A percentile compares a stretch with the other conserved stretches of the same genome.
Evolutionary conservation across 2,113 vertebrate species (phyloP).

Genomic region (Anser cygnoides): DNA sequence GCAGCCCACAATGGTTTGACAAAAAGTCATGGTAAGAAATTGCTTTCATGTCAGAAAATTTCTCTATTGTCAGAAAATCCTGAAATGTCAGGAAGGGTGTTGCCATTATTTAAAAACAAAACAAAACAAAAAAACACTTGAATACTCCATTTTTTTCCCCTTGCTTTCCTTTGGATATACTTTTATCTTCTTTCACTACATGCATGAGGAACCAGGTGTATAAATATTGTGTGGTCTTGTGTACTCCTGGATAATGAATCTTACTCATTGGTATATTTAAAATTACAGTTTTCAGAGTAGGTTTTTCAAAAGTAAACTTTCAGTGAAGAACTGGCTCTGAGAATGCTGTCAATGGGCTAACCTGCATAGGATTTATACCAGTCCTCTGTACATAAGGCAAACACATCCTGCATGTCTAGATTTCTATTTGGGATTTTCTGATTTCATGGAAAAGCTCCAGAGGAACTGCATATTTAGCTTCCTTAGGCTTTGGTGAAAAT

Average conservation of each 20-base stretch:
- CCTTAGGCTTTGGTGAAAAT: not conserved
- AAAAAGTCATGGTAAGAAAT: not conserved
- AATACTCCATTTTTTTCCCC: not conserved
- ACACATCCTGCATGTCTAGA: accelerated
- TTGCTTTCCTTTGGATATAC: not conserved
- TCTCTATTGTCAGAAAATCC: conserved; percentile 34
- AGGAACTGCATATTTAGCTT: not conserved
- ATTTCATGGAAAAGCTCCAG: not conserved
- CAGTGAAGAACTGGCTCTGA: not conserved
- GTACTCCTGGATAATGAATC: not conserved
- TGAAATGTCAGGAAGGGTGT: conserved; percentile 29
- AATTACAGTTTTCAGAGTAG: not conserved
- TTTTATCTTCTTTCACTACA: not conserved
- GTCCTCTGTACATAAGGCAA: not conserved
- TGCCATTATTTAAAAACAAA: not conserved
- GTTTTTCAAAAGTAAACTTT: not conserved
- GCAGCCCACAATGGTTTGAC: not conserved
- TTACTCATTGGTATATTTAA: not conserved
- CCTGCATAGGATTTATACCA: not conserved
- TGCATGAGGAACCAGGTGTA: not conserved
- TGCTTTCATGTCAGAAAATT: conserved; percentile 26
- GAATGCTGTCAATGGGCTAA: not conserved
- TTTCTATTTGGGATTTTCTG: not conserved
- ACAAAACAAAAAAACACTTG: not conserved
- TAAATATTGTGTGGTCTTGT: not conserved